phyloP scores from a whole-genome alignment of 2,888 invertebrate genomes.

The Nomada flava region DNA sequence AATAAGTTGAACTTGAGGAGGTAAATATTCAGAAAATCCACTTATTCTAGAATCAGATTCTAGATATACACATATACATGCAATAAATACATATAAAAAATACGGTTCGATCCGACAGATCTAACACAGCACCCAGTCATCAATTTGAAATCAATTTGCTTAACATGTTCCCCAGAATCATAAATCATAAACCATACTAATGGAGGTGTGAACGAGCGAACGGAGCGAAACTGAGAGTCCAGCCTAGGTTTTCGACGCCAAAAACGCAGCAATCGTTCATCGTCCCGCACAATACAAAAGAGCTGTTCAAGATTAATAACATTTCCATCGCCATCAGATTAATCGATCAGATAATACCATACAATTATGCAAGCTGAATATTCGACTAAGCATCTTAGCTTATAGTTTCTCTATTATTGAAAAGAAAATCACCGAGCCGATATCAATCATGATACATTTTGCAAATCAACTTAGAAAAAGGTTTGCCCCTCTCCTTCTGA shows the following conservation, averaged over 20 bases:
- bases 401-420: background rate
- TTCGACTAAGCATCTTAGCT: background rate
- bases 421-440: background rate
- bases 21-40: no score
- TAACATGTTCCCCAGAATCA: background rate
- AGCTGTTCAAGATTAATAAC: slow-evolving; percentile 37
- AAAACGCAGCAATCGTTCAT: slow-evolving; percentile 22
- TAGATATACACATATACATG: no score
- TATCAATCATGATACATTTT: background rate
- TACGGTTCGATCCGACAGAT: background rate
- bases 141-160: background rate
- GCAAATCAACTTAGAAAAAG: background rate
- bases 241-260: slow-evolving; percentile 51
- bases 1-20: no score
- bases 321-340: slow-evolving; percentile 12
- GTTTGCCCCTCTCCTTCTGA: no score
- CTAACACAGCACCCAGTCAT: background rate
- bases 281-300: slow-evolving; percentile 16
- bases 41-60: background rate
- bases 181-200: slow-evolving; percentile 23
- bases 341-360: slow-evolving; percentile 40
- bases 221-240: slow-evolving; percentile 58
- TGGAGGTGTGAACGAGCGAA: slow-evolving; percentile 43
- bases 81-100: background rate
- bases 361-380: slow-evolving; percentile 9